These are phyloP conservation scores for Lonchura striata DNA, from an alignment of 2,113 vertebrate species.

Conservation along the genomic window DNA sequence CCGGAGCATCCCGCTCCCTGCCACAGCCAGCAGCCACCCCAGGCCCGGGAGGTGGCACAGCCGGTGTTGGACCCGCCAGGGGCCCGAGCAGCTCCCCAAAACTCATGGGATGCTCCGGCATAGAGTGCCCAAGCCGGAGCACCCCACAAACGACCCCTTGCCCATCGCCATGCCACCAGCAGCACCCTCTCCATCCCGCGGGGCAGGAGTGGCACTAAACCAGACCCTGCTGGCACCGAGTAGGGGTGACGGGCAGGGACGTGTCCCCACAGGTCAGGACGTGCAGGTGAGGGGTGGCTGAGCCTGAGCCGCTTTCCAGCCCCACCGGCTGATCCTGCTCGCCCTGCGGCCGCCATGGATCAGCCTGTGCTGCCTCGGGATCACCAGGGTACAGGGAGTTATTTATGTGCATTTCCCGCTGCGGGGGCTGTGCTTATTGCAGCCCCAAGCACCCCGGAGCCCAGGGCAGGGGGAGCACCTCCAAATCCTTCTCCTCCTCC, in stretches of 20 bases:
- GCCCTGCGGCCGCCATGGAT: not conserved
- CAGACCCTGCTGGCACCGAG: not conserved
- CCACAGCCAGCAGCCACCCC: not conserved
- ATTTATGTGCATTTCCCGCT: not conserved
- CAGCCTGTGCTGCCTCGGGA: not conserved
- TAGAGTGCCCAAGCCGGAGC: not conserved
- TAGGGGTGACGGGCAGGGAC: not conserved
- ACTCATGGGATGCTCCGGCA: not conserved
- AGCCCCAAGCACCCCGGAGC: not conserved
- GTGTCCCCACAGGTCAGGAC: not conserved
- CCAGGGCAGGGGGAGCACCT: not conserved
- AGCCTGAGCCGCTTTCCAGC: not conserved
- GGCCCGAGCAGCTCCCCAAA: not conserved
- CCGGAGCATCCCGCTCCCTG: not conserved
- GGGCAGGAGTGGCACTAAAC: not conserved
- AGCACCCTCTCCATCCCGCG: not conserved
- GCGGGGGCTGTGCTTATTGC: rapidly evolving
- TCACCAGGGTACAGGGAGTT: not conserved
- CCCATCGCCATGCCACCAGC: not conserved
- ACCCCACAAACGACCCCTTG: too few species aligned
- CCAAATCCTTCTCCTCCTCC: not conserved
- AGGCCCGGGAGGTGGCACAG: not conserved
- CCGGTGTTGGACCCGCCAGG: rapidly evolving
- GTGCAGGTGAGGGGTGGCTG: not conserved
- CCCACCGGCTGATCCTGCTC: not conserved